Percentiles rank a stretch among this genome's conserved stretches.
Conservation (phyloP, 2,797 vertebrate species). For the Emydoidea blandingii region DNA sequence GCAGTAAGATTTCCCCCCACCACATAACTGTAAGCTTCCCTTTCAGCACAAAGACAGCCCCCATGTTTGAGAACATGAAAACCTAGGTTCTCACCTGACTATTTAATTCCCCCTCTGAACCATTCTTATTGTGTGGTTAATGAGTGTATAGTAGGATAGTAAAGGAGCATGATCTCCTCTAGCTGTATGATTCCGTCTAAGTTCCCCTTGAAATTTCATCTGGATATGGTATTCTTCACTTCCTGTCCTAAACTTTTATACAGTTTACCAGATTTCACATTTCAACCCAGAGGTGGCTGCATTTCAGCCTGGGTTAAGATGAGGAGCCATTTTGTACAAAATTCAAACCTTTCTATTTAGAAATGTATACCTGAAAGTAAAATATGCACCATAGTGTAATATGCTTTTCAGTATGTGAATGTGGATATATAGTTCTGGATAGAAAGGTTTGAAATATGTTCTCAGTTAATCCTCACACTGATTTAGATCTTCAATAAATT, state of each 20-base stretch:
- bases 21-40: not conserved
- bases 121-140: not conserved
- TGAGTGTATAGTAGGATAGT: not conserved
- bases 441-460: constrained; percentile 49
- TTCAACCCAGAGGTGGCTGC: constrained; percentile 4
- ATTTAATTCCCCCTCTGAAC: not conserved
- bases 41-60: not conserved
- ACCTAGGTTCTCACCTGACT: not conserved
- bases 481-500: constrained; percentile 65
- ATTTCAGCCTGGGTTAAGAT: not conserved
- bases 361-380: not conserved
- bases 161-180: not conserved
- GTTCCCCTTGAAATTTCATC: not conserved
- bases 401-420: not conserved
- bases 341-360: constrained; percentile 12
- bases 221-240: not conserved
- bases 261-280: not conserved
- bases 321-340: not conserved
- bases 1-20: not conserved
- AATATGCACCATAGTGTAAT: not conserved
- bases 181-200: not conserved
- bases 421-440: not conserved
- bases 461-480: constrained; percentile 39
- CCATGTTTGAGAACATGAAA: not conserved
- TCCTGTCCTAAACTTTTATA: not conserved